Evolutionary conservation across 2,797 vertebrate species (phyloP).

Genomic region (Passerculus sandwichensis): DNA sequence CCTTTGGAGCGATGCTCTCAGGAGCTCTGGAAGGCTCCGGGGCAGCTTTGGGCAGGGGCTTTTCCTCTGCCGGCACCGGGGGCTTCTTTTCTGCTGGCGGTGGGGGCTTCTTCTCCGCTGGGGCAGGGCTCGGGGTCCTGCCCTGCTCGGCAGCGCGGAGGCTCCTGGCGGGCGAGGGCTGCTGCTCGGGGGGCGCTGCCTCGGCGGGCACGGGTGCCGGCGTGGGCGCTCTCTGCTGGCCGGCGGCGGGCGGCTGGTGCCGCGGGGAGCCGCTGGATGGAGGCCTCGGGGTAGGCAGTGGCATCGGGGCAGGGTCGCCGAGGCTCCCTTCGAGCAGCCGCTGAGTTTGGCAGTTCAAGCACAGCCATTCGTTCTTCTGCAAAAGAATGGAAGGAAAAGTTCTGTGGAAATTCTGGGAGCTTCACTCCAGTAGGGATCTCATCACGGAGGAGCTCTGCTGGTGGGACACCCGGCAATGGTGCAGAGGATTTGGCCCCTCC

Average conservation of each 20-base stretch:
- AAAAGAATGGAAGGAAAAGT: constrained; percentile 31
- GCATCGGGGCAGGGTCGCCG: constrained; percentile 84
- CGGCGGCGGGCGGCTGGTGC: constrained; percentile 71
- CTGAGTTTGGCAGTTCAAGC: constrained; percentile 99
- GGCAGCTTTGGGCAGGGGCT: constrained; percentile 69
- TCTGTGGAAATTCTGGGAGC: background rate
- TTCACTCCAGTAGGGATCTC: background rate
- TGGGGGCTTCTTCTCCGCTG: constrained; percentile 69
- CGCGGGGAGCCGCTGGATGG: constrained; percentile 81
- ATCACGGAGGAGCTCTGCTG: background rate
- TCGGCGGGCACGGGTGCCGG: background rate
- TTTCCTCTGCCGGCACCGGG: constrained; percentile 51
- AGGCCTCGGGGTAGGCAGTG: constrained; percentile 84
- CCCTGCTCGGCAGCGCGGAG: constrained; percentile 80
- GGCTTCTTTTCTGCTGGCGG: constrained; percentile 69
- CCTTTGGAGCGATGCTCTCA: constrained; percentile 50
- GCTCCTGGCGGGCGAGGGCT: constrained; percentile 82
- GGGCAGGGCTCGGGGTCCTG: constrained; percentile 73
- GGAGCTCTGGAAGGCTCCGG: constrained; percentile 78
- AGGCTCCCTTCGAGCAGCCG: constrained; percentile 93
- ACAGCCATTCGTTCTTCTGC: constrained; percentile 99
- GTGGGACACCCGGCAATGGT: background rate
- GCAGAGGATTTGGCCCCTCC: background rate
- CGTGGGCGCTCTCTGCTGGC: constrained; percentile 77
- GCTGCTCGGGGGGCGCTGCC: constrained; percentile 77